These are phyloP conservation scores for Agapornis roseicollis DNA, from an alignment of 2,113 vertebrate species.

Conservation along the genomic window DNA sequence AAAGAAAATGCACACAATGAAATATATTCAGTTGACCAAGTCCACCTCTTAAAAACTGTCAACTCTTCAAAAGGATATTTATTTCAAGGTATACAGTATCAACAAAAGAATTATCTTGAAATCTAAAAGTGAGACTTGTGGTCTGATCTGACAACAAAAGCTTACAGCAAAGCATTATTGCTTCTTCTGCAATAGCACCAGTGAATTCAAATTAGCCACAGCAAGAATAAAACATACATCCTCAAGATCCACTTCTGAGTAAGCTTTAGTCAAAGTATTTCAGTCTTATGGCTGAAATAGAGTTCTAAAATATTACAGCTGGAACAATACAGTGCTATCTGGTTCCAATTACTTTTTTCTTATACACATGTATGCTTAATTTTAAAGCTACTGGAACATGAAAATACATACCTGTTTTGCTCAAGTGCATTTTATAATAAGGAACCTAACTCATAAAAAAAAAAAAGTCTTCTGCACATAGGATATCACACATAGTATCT, in stretches of 20 bases:
- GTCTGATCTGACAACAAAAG: neutral
- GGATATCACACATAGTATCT: fast-evolving
- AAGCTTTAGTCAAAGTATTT: neutral
- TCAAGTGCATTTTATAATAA: neutral
- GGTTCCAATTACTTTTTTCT: neutral
- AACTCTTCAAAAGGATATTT: neutral
- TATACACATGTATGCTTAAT: neutral
- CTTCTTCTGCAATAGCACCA: neutral
- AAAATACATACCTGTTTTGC: neutral
- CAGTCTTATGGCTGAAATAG: neutral
- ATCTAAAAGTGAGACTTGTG: neutral
- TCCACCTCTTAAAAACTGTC: neutral
- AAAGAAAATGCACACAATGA: neutral
- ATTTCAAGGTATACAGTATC: neutral
- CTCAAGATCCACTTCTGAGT: neutral
- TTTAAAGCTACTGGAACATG: neutral
- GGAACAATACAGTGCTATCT: neutral
- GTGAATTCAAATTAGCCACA: neutral
- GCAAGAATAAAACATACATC: neutral
- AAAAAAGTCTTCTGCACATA: neutral
- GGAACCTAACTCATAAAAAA: neutral
- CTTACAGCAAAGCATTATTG: neutral
- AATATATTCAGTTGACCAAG: neutral
- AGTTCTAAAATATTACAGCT: neutral
- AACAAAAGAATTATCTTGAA: neutral